These are phyloP conservation scores for Platysternon megacephalum DNA, from an alignment of 2,113 vertebrate genomes.

Conservation along the genomic window DNA sequence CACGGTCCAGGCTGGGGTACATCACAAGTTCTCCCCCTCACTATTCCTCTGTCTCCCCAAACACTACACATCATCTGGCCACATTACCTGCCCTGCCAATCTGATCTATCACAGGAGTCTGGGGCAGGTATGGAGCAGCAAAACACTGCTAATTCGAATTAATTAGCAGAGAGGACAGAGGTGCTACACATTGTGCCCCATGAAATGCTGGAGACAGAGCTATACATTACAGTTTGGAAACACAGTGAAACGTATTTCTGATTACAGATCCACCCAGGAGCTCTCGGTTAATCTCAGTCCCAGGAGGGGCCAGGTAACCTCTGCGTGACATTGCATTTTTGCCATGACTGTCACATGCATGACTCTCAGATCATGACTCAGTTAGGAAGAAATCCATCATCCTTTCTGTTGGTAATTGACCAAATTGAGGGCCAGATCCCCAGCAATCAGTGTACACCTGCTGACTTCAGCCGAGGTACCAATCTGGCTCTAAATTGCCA, in stretches of 20 bases:
- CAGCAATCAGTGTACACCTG: neutral
- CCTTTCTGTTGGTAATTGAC: neutral
- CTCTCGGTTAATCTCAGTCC: no score
- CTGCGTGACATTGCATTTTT: no score
- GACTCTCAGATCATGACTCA: neutral
- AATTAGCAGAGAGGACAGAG: neutral
- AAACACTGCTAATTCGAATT: neutral
- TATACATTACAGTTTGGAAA: no score
- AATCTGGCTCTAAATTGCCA: fast-evolving
- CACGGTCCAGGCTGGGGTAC: no score
- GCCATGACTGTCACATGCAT: neutral
- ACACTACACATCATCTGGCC: neutral
- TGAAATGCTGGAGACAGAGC: no score
- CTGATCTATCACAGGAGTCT: neutral
- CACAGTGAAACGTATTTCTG: fast-evolving
- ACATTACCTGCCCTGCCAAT: neutral
- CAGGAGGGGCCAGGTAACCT: no score
- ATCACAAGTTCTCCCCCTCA: no score
- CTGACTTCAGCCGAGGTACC: neutral
- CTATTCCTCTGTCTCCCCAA: no score
- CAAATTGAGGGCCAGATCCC: neutral
- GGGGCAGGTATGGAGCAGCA: fast-evolving
- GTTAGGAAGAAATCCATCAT: no score
- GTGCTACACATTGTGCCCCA: no score
- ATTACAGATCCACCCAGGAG: neutral